Percentiles rank a stretch among this genome's conserved stretches.
phyloP scores from a whole-genome alignment of 2,797 vertebrate species.

The Sandelia bainsii region DNA sequence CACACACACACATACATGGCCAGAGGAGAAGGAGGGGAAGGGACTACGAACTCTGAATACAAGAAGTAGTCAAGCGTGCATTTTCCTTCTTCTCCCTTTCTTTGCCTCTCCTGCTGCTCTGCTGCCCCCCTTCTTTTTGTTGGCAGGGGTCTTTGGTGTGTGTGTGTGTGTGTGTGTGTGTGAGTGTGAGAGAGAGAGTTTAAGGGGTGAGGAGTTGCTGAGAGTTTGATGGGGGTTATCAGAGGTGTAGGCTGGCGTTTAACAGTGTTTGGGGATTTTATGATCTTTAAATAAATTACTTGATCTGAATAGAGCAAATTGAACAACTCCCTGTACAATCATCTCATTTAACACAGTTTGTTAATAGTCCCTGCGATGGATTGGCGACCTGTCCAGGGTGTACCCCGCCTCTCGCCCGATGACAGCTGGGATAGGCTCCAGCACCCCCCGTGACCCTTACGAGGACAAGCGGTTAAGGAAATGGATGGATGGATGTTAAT shows the following conservation, averaged over 20 bases:
- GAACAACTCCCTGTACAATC: neutral
- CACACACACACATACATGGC: conserved; percentile 39
- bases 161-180: conserved; percentile 18
- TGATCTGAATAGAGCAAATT: conserved; percentile 2
- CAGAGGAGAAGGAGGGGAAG: conserved; percentile 46
- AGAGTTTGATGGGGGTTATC: conserved; percentile 8
- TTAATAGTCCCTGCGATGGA: too few relatives aligned
- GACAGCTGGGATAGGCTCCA: too few relatives aligned
- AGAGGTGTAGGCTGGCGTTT: conserved; percentile 30
- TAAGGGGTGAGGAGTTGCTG: conserved; percentile 32
- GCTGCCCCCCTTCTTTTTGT: conserved; percentile 68
- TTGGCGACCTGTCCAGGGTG: too few relatives aligned
- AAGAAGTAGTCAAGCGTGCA: conserved; percentile 78
- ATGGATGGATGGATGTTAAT: too few relatives aligned
- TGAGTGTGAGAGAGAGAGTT: conserved; percentile 8
- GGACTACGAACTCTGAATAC: conserved; percentile 69
- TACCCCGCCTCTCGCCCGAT: too few relatives aligned
- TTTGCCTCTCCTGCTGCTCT: conserved; percentile 56
- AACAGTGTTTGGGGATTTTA: neutral
- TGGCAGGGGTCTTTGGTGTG: conserved; percentile 50
- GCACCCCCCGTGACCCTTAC: too few relatives aligned
- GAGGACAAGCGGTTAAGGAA: too few relatives aligned
- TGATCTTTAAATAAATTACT: conserved; percentile 6
- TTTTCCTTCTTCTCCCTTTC: conserved; percentile 75
- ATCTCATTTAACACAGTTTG: neutral